Evolutionary conservation across 2,888 invertebrate genomes (phyloP).

Genomic region (Chrysolina americana): DNA sequence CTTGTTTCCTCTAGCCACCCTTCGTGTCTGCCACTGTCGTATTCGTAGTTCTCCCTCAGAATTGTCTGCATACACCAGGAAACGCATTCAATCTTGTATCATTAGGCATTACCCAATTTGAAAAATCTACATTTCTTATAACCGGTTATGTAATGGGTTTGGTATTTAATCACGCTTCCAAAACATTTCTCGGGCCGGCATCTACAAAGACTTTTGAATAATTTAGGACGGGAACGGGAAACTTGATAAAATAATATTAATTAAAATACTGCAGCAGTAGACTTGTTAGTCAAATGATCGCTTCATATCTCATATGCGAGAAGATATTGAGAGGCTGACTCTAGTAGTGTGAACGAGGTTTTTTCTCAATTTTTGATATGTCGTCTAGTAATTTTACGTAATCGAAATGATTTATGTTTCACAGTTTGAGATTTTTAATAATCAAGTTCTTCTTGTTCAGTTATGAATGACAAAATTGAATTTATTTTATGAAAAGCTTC

Average conservation of each 20-base stretch:
- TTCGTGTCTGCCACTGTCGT: background rate
- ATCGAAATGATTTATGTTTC: too few relatives aligned
- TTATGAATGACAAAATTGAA: too few relatives aligned
- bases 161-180: constrained; percentile 41
- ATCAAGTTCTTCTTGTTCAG: too few relatives aligned
- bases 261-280: constrained; percentile 12
- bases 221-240: constrained; percentile 33
- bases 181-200: constrained; percentile 39
- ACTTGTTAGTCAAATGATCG: background rate
- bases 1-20: background rate
- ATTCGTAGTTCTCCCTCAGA: background rate
- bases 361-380: background rate
- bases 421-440: too few relatives aligned
- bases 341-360: background rate
- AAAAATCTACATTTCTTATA: constrained; percentile 36
- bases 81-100: constrained; percentile 20
- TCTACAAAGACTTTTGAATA: constrained; percentile 40
- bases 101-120: constrained; percentile 30
- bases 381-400: too few relatives aligned
- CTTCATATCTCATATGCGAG: background rate
- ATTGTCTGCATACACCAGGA: constrained; percentile 8
- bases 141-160: constrained; percentile 45
- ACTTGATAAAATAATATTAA: constrained; percentile 29
- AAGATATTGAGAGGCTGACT: background rate
- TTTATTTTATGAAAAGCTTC: too few relatives aligned